A percentile compares a stretch with the other conserved stretches of the same genome.
phyloP scores from a whole-genome alignment of 2,888 invertebrate genomes.

The Sturmia bella region DNA sequence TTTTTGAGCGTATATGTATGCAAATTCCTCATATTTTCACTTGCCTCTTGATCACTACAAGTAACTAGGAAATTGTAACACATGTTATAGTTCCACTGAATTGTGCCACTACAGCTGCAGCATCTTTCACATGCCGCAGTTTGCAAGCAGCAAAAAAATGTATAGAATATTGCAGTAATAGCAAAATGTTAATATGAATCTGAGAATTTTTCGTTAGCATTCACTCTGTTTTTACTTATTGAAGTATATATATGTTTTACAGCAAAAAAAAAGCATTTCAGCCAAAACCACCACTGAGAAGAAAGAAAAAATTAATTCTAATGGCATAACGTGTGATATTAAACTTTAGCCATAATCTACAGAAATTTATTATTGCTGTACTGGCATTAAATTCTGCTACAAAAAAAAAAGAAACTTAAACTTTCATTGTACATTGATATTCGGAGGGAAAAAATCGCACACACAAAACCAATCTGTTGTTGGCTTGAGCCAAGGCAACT shows the following conservation, averaged over 20 bases:
- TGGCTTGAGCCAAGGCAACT: neutral
- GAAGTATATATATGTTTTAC: neutral
- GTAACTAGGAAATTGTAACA: neutral
- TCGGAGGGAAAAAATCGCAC: neutral
- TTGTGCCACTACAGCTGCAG: conserved; percentile 5
- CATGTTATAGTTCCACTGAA: conserved; percentile 32
- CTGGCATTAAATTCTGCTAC: neutral
- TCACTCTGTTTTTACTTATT: neutral
- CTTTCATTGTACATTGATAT: conserved; percentile 3
- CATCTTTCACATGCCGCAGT: neutral
- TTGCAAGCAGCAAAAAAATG: neutral
- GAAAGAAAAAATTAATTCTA: conserved; percentile 48
- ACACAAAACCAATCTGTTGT: neutral
- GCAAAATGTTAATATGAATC: conserved; percentile 33
- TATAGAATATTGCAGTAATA: conserved; percentile 1
- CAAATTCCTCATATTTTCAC: no score
- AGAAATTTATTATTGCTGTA: conserved; percentile 34
- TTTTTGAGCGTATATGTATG: neutral
- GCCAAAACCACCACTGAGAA: conserved; percentile 4
- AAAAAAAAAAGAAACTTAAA: neutral
- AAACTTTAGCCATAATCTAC: conserved; percentile 13
- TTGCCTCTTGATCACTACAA: no score
- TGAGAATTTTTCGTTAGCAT: conserved; percentile 41
- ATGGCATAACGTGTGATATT: conserved; percentile 61
- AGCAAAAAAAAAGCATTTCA: neutral